A percentile compares a stretch with the other conserved stretches of the same genome.
Conservation (phyloP, 2,888 invertebrate genomes). For the Kuschelorhynchus macadamiae region DNA sequence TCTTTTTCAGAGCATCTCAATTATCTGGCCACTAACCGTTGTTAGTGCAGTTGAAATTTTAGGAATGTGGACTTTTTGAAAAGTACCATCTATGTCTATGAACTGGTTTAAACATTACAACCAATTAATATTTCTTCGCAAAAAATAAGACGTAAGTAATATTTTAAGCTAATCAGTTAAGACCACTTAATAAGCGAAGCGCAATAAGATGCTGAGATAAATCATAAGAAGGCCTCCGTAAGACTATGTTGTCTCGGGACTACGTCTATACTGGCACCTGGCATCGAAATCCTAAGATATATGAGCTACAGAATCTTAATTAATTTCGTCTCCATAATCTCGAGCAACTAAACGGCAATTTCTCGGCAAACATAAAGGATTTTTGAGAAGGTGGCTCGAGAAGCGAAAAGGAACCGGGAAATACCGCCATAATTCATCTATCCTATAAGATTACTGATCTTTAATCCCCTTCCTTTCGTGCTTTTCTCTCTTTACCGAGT, state of each 20-base stretch:
- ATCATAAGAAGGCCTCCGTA: slow-evolving; percentile 47
- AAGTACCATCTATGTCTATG: too few species aligned
- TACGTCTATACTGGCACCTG: slow-evolving; percentile 59
- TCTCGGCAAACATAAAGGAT: slow-evolving; percentile 69
- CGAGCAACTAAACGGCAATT: slow-evolving; percentile 69
- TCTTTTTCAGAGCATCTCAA: too few species aligned
- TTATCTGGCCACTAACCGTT: too few species aligned
- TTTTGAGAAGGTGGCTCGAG: slow-evolving; percentile 65
- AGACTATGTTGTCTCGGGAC: slow-evolving; percentile 40
- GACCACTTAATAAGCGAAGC: slow-evolving; percentile 45
- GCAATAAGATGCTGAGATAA: slow-evolving; percentile 46
- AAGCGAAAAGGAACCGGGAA: slow-evolving; percentile 66
- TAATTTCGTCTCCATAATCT: slow-evolving; percentile 69
- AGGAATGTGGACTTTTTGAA: too few species aligned
- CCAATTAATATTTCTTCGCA: too few species aligned
- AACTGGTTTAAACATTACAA: too few species aligned
- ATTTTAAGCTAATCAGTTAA: slow-evolving; percentile 27
- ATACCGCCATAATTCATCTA: slow-evolving; percentile 79
- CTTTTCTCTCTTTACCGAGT: slow-evolving; percentile 70
- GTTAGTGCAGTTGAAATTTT: too few species aligned
- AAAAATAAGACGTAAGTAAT: too few species aligned
- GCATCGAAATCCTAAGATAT: slow-evolving; percentile 66
- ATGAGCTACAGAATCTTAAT: slow-evolving; percentile 70
- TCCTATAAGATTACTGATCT: slow-evolving; percentile 82
- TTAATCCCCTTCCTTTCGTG: slow-evolving; percentile 77